These are phyloP conservation scores for Euclidia mi DNA, from an alignment of 2,888 invertebrate species.

Conservation along the genomic window DNA sequence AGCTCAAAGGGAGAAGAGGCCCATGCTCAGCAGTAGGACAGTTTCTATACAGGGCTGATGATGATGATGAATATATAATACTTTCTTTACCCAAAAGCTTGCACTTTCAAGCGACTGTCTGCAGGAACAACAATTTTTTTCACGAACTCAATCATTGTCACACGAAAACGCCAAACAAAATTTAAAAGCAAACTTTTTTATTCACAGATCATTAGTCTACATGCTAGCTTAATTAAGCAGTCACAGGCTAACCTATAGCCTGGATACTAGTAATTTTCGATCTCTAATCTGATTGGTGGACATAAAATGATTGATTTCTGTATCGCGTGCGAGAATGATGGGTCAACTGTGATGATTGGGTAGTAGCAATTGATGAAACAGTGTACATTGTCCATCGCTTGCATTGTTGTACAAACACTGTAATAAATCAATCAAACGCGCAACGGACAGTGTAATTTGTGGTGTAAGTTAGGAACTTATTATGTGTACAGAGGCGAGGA, in stretches of 20 bases:
- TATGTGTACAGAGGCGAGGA: no score
- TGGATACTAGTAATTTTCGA: conserved; percentile 39
- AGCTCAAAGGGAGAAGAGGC: no score
- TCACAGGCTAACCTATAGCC: conserved; percentile 28
- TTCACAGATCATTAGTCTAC: conserved; percentile 21
- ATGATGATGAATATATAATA: no score
- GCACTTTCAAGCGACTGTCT: no score
- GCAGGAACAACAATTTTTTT: no score
- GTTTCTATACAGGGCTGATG: no score
- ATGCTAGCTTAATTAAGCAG: conserved; percentile 43
- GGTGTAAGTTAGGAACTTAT: conserved; percentile 46
- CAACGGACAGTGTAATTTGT: conserved; percentile 64
- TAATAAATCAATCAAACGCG: conserved; percentile 86
- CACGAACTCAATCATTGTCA: neutral
- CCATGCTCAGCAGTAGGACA: no score
- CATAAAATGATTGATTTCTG: conserved; percentile 50
- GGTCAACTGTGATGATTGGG: conserved; percentile 57
- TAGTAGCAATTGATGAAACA: conserved; percentile 65
- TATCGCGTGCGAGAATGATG: conserved; percentile 54
- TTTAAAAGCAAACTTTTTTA: neutral
- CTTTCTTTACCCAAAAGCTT: no score
- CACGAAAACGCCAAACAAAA: neutral
- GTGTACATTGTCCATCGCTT: conserved; percentile 73
- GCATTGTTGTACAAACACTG: conserved; percentile 75
- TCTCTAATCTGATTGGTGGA: conserved; percentile 33